Base-by-base conservation (phyloP, 1,140 invertebrate genomes). In the Caenorhabditis tropicalis region DNA sequence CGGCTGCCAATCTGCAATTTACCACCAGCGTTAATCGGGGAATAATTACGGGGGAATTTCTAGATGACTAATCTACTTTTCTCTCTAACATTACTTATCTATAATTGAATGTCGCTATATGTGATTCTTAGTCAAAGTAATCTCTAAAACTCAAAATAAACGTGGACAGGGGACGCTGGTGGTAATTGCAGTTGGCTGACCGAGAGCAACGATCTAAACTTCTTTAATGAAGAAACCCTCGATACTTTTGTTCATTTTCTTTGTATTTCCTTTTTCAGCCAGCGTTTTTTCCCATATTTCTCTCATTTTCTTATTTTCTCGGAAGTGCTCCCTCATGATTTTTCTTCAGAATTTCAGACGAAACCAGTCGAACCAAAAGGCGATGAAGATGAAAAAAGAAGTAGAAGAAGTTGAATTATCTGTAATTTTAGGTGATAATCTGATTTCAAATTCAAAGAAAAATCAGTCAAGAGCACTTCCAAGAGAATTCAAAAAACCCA, bases 1-100 rank as follows among this genome's bases (percentile, higher is more conserved):
- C 79, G 27, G 89, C 88, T 19, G 88, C 88, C 56, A 53, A 82
- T n/a, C 88, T 89, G 82, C 53, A 88, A 89, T 58, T 29, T 81
- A 83, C 43, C 83, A 84, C 83, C 83, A 84, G 36, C 65, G 65
- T 74, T 74, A 24, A 36, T 16, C 2, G 36, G 43, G 36, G 39
- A 43, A 43, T 43, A n/a, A n/a, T 27, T 56, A 56, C 9, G 65
- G 65, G 36, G 21, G n/a, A 1, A 74, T 1, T 74, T 24, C 24
- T 56, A 24, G 21, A 27, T 19, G 0, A 56, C 12, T 1, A 27
- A 27, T 21, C 53, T 29, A 56, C 24, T 6, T 10, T 6, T 27
- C 12, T 10, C 29, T 27, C 10, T 5, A 21, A 27, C 2, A 21
- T 15, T 29, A 56, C 7, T 27, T 27, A 27, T 2, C 27, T 4